Evolutionary conservation across 2,888 invertebrate species (phyloP), one percentile per base, ranked within the genome.

Genomic region (Acleris holmiana): DNA sequence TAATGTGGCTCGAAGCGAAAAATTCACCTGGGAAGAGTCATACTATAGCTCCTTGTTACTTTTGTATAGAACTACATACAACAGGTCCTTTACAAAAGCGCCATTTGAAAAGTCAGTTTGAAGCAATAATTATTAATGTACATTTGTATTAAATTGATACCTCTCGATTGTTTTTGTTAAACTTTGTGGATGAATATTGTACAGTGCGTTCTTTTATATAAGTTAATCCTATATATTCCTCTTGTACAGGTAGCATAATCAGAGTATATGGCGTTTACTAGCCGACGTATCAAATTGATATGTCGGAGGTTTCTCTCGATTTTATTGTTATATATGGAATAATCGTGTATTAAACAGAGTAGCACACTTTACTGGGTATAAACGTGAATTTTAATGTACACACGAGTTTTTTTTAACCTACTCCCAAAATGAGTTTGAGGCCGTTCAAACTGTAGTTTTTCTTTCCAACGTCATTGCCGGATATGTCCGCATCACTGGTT

Each of bases 141-240:
- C 15, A 4, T 44, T 17, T n/a, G 17, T 17, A 44, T 44, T n/a
- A 44, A 44, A 44, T 44, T 44, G 44, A 44, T 15, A n/a, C 15
- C 44, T 44, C 44, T 15, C 1, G 17, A 17, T n/a, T n/a, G 4
- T 6, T n/a, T 44, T 44, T 44, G 53, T 35, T 53, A 57, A 57
- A 40, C 40, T 17, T 46, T 23, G 50, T 58, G 57, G 57, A 63
- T 53, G 40, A 53, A 58, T 63, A 63, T 63, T 63, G 63, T 58
- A 63, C 63, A 62, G 62, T 56, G 56, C 61, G 56, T 57, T 51
- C 44, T 56, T 61, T 62, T 55, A 56, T 56, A 62, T 62, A 53
- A 61, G 46, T 46, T 60, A 19, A 60, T 53, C 35, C 46, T 35
- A 53, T 47, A 17, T 44, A 44, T n/a, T 44, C 17, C 44, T 6